phyloP scores from a whole-genome alignment of 2,888 invertebrate species.

The Plusia festucae region DNA sequence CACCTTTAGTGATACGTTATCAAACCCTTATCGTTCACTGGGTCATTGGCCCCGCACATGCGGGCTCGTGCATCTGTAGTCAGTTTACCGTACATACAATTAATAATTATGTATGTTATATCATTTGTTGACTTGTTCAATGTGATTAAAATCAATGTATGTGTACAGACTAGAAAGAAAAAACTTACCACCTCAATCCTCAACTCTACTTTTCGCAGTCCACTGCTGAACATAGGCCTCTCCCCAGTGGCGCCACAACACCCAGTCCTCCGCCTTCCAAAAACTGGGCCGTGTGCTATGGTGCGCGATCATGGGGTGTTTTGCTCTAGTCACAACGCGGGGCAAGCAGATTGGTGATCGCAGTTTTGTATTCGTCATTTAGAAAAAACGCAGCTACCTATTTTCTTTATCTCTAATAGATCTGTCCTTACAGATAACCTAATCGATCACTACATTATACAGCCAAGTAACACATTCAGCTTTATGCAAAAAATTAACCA shows the following conservation, averaged over 20 bases:
- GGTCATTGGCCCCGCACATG: conserved; percentile 48
- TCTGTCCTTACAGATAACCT: neutral
- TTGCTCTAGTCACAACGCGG: too few relatives aligned
- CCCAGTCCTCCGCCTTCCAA: too few relatives aligned
- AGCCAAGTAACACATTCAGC: neutral
- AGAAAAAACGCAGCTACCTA: too few relatives aligned
- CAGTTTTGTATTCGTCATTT: too few relatives aligned
- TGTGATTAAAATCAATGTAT: neutral
- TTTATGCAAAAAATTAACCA: neutral
- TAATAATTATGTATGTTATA: conserved; percentile 25
- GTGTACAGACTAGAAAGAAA: too few relatives aligned
- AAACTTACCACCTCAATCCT: too few relatives aligned
- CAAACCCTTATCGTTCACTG: conserved; percentile 52
- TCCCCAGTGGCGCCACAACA: too few relatives aligned
- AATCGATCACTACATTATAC: neutral
- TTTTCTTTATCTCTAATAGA: neutral
- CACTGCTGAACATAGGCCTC: too few relatives aligned
- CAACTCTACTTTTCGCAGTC: too few relatives aligned
- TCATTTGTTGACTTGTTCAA: conserved; percentile 15
- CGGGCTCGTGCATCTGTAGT: conserved; percentile 47
- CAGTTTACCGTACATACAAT: conserved; percentile 13
- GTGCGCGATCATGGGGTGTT: too few relatives aligned
- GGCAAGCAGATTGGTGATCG: too few relatives aligned
- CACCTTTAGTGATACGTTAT: conserved; percentile 56
- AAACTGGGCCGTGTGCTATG: too few relatives aligned